These are phyloP conservation scores for Iguana delicatissima DNA, from an alignment of 2,797 vertebrate genomes.

Conservation along the genomic window DNA sequence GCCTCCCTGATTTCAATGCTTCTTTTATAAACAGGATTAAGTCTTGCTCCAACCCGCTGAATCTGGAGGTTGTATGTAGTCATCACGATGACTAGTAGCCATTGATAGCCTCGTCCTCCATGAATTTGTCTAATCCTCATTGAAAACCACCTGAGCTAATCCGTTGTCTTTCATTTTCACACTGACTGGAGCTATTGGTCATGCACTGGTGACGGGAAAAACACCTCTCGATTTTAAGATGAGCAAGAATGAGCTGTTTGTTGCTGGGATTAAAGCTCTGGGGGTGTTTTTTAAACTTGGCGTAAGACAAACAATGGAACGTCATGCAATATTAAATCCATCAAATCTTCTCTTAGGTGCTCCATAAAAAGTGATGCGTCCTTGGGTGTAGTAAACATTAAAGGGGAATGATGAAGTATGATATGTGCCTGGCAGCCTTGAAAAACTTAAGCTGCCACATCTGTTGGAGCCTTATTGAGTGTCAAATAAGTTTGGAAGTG, in stretches of 20 bases:
- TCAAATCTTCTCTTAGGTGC: conserved; percentile 55
- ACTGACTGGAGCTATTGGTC: conserved; percentile 23
- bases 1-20: neutral
- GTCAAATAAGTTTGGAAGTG: neutral
- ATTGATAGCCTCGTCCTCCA: neutral
- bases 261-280: conserved; percentile 48
- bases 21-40: neutral
- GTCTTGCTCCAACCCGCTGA: neutral
- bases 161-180: conserved; percentile 17
- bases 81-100: neutral
- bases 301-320: conserved; percentile 57
- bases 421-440: conserved; percentile 54
- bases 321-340: conserved; percentile 31
- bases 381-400: conserved; percentile 58
- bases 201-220: conserved; percentile 17
- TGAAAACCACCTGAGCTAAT: conserved; percentile 31
- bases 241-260: conserved; percentile 32
- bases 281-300: conserved; percentile 32
- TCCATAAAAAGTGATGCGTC: conserved; percentile 46
- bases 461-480: conserved; percentile 57
- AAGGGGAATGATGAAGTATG: conserved; percentile 58
- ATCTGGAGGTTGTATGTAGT: neutral
- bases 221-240: conserved; percentile 24
- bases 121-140: conserved; percentile 23
- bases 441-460: conserved; percentile 62